Evolutionary conservation across 2,888 invertebrate species (phyloP).

Genomic region (Allacma fusca): DNA sequence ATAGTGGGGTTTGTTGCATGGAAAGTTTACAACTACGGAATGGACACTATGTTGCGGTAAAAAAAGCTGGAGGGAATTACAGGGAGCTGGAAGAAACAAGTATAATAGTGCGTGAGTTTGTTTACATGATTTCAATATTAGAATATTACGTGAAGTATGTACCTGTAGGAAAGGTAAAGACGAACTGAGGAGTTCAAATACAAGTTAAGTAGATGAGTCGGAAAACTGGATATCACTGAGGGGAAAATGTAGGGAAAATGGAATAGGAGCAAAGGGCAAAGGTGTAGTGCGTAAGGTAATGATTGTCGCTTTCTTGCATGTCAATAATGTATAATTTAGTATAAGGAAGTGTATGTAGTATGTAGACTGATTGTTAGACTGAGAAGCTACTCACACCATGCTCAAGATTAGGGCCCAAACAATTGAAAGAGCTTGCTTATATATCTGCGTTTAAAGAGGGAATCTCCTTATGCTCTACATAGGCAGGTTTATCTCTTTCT

Average conservation of each 20-base stretch:
- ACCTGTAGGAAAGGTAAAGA: not conserved
- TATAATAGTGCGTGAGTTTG: too few species aligned
- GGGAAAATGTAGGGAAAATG: not conserved
- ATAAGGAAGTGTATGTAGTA: not conserved
- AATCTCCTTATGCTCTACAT: slow-evolving; percentile 2
- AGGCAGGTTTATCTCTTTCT: not conserved
- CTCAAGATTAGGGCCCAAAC: not conserved
- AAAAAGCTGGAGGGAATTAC: too few species aligned
- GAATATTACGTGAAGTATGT: too few species aligned
- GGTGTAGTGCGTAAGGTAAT: slow-evolving; percentile 23
- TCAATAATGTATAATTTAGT: slow-evolving; percentile 1
- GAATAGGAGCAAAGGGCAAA: slow-evolving; percentile 24
- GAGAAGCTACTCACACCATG: not conserved
- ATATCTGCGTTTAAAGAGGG: not conserved
- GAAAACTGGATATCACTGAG: slow-evolving; percentile 13
- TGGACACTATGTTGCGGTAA: too few species aligned
- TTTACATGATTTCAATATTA: too few species aligned
- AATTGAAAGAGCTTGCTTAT: not conserved
- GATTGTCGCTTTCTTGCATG: slow-evolving; percentile 24
- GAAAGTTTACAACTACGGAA: too few species aligned
- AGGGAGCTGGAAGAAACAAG: too few species aligned
- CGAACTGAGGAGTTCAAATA: not conserved
- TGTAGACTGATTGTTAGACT: not conserved
- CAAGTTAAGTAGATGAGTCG: not conserved
- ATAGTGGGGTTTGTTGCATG: too few species aligned